Evolutionary conservation across 2,113 vertebrate species (phyloP).

Genomic region (Stigmatopora nigra): DNA sequence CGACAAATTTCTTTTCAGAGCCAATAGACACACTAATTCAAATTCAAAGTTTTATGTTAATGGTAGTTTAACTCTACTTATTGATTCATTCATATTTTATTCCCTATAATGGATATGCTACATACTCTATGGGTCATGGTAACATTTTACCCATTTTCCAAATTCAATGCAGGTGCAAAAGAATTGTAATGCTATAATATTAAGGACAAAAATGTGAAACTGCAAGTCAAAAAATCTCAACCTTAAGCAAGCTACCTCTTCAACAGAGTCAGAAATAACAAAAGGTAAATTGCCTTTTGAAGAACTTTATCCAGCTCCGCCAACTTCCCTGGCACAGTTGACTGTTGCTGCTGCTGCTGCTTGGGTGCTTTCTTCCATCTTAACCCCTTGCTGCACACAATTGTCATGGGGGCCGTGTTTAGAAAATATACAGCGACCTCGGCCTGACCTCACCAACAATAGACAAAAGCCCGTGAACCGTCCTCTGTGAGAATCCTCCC

Average conservation of each 20-base stretch:
- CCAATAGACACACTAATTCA: no score
- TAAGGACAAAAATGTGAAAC: no score
- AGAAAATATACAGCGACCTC: slow-evolving; percentile 35
- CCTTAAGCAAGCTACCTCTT: no score
- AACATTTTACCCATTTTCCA: no score
- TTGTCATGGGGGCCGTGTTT: slow-evolving; percentile 8
- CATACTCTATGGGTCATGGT: no score
- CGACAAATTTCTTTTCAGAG: not conserved
- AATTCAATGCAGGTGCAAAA: no score
- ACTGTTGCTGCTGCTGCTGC: not conserved
- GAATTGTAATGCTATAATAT: no score
- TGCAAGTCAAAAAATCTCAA: no score
- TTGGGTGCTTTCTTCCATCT: not conserved
- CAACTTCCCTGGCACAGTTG: not conserved
- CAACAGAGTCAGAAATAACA: no score
- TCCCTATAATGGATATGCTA: no score
- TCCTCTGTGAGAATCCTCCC: slow-evolving; percentile 38
- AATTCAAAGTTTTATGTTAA: not conserved
- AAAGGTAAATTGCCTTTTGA: not conserved
- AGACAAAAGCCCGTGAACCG: slow-evolving; percentile 22
- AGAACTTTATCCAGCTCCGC: not conserved
- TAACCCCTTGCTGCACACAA: slow-evolving; percentile 20
- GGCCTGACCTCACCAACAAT: slow-evolving; percentile 22
- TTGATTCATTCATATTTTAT: not conserved
- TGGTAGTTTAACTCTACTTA: not conserved